These are phyloP conservation scores for Phalacrocorax brasilianus DNA, from an alignment of 2,113 vertebrate species.

Conservation along the genomic window DNA sequence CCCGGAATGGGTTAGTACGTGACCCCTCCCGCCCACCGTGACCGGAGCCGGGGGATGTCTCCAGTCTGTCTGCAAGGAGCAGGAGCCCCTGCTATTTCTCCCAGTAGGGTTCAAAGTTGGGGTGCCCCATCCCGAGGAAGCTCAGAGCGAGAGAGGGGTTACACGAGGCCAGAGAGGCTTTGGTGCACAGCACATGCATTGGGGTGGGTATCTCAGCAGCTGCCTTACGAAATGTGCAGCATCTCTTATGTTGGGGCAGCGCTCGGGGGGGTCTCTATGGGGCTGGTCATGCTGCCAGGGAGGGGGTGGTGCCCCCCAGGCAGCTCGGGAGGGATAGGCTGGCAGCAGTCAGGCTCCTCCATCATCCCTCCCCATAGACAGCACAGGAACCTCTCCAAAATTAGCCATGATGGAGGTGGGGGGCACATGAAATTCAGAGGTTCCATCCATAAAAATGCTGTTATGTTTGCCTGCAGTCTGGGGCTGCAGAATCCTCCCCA, in stretches of 20 bases:
- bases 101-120: background rate
- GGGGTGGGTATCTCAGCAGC: background rate
- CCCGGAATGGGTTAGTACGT: conserved; percentile 53
- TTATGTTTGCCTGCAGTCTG: background rate
- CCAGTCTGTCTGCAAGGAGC: background rate
- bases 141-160: conserved; percentile 10
- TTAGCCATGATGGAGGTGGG: background rate
- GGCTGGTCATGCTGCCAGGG: background rate
- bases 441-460: background rate
- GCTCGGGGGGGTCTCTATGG: accelerated
- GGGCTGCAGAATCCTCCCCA: background rate
- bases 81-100: background rate
- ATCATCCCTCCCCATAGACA: background rate
- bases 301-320: background rate
- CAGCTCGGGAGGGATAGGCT: background rate
- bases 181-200: background rate
- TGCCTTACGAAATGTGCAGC: background rate
- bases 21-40: background rate
- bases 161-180: conserved; percentile 1
- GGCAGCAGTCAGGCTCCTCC: background rate
- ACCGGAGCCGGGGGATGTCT: background rate
- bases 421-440: background rate
- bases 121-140: background rate
- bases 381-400: background rate
- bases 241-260: background rate